Conservation (phyloP, 2,113 vertebrate species). For the Narcine bancroftii region DNA sequence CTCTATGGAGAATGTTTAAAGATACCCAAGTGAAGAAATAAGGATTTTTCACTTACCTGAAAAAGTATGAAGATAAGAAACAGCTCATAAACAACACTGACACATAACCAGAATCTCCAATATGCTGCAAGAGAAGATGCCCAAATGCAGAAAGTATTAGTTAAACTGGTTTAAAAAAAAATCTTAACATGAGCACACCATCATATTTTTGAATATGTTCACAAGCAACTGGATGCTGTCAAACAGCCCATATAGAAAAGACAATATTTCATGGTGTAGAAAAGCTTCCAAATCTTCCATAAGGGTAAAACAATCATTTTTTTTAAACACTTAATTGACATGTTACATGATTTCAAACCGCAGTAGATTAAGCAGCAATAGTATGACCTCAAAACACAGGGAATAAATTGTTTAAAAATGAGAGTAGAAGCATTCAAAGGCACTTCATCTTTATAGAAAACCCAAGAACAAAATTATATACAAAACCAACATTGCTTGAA, state of each 20-base stretch:
- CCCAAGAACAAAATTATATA: too few species aligned
- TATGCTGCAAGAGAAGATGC: constrained; percentile 63
- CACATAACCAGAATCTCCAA: constrained; percentile 97
- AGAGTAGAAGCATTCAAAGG: background rate
- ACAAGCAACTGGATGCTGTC: too few species aligned
- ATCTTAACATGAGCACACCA: background rate
- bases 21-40: background rate
- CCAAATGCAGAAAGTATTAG: background rate
- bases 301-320: background rate
- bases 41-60: constrained; percentile 63
- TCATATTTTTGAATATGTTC: background rate
- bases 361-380: background rate
- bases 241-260: background rate
- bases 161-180: background rate
- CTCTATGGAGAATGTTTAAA: background rate
- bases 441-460: background rate
- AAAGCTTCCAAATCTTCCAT: background rate
- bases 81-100: constrained; percentile 91
- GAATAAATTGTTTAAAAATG: background rate
- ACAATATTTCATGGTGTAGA: background rate
- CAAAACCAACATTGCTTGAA: too few species aligned
- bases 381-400: background rate
- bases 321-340: background rate
- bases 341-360: background rate
- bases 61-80: constrained; percentile 99